These are phyloP conservation scores for Rhincodon typus DNA, from an alignment of 2,797 vertebrate genomes.

Conservation along the genomic window DNA sequence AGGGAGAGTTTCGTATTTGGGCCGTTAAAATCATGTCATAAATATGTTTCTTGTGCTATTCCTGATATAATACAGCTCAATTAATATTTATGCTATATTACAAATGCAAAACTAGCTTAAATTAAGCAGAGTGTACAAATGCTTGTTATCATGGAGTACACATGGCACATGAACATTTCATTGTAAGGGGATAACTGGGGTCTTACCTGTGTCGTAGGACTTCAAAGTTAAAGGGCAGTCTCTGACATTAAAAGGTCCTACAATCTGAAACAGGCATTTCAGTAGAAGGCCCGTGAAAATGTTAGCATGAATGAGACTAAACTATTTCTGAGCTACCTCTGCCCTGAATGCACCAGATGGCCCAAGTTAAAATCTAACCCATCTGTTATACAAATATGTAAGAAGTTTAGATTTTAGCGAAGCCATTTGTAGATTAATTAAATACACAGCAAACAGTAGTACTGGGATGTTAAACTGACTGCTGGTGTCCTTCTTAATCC, in stretches of 20 bases:
- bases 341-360: background rate
- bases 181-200: background rate
- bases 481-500: background rate
- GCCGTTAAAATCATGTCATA: background rate
- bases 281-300: background rate
- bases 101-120: background rate
- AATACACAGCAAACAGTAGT: background rate
- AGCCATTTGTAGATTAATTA: background rate
- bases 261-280: background rate
- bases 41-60: background rate
- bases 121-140: background rate
- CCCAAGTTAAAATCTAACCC: background rate
- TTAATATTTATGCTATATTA: background rate
- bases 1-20: background rate
- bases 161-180: background rate
- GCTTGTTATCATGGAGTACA: background rate
- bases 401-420: background rate
- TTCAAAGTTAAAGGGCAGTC: background rate
- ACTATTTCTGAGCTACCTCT: background rate
- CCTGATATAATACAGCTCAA: background rate
- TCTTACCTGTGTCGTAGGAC: background rate
- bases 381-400: background rate
- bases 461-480: background rate
- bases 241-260: background rate
- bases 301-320: no score